phyloP scores from a whole-genome alignment of 2,888 invertebrate species.

The Ischnus inquisitorius region DNA sequence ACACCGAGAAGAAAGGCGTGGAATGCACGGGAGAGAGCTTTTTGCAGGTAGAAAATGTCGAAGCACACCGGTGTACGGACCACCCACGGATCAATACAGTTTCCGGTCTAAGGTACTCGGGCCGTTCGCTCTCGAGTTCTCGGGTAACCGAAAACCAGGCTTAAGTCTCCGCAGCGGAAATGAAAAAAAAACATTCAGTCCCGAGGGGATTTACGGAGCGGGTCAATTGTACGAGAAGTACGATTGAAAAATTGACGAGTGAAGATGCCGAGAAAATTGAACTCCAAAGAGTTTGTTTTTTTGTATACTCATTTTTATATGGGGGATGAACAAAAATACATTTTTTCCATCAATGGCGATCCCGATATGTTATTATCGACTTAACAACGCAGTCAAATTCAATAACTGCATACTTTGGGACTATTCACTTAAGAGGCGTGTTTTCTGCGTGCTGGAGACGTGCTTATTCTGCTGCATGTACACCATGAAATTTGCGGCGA shows the following conservation, averaged over 20 bases:
- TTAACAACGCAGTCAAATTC: too few species aligned
- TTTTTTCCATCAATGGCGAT: too few species aligned
- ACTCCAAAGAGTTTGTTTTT: too few species aligned
- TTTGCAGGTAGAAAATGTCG: slow-evolving; percentile 56
- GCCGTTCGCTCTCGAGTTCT: slow-evolving; percentile 47
- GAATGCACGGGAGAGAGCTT: slow-evolving; percentile 18
- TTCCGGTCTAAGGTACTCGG: slow-evolving; percentile 63
- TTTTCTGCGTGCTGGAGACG: too few species aligned
- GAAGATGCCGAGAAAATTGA: background rate
- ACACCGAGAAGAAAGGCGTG: slow-evolving; percentile 1
- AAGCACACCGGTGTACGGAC: slow-evolving; percentile 60
- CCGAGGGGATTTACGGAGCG: too few species aligned
- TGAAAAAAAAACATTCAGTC: background rate
- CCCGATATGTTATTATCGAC: too few species aligned
- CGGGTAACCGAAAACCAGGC: background rate
- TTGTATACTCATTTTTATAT: too few species aligned
- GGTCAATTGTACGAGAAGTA: background rate
- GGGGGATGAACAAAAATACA: too few species aligned
- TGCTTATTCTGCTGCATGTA: too few species aligned
- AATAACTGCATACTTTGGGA: too few species aligned
- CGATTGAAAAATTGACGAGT: background rate
- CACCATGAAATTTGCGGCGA: background rate
- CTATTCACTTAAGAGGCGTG: too few species aligned
- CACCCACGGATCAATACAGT: slow-evolving; percentile 68
- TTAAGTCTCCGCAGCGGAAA: background rate